Evolutionary conservation across 1,140 invertebrate species (phyloP).

Genomic region (Ridgeia piscesae): DNA sequence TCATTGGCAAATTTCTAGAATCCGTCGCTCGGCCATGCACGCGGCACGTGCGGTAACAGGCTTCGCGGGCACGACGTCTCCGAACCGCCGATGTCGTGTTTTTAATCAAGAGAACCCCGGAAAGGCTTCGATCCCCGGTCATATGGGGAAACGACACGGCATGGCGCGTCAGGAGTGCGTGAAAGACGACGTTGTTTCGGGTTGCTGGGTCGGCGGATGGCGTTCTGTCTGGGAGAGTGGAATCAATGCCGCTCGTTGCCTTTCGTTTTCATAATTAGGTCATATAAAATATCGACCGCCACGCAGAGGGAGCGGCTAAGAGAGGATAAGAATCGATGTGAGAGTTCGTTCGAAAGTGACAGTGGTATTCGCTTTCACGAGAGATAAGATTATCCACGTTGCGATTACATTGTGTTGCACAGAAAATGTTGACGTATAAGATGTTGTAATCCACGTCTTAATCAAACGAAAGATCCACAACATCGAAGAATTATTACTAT

Average conservation of each 20-base stretch:
- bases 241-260: too few relatives aligned
- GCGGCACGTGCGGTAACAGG: not conserved
- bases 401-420: not conserved
- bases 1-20: slow-evolving; percentile 6
- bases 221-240: not conserved
- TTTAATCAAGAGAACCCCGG: not conserved
- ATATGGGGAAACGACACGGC: not conserved
- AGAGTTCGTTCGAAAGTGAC: not conserved
- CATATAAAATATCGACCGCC: not conserved
- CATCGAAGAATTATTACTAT: too few relatives aligned
- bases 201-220: not conserved
- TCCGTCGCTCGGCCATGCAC: not conserved
- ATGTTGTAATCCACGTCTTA: too few relatives aligned
- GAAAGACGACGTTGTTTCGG: not conserved
- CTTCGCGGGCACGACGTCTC: not conserved
- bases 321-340: not conserved
- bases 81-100: not conserved
- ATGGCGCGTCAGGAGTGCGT: not conserved
- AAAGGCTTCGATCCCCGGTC: not conserved
- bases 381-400: not conserved
- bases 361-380: not conserved
- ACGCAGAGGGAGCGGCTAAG: not conserved
- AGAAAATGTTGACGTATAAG: not conserved
- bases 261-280: not conserved
- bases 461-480: too few relatives aligned